A percentile compares a stretch with the other conserved stretches of the same genome.
Conservation (phyloP, 1,140 invertebrate species). For the Drosophila ironensis region DNA sequence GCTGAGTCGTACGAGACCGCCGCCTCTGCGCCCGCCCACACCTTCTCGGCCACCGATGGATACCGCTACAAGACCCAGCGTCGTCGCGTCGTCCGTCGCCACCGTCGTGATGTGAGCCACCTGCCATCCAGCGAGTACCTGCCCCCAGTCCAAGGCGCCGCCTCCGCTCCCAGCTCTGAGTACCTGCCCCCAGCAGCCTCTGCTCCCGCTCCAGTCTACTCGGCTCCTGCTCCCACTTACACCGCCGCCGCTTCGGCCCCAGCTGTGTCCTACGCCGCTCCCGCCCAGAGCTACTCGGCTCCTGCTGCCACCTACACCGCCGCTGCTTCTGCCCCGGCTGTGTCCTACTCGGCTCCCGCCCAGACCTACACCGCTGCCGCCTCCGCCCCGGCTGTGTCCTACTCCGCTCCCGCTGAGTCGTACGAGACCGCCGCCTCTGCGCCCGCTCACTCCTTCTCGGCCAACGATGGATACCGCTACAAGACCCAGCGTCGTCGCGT, state of each 20-base stretch:
- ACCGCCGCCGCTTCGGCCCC: slow-evolving; percentile 48
- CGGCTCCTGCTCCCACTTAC: slow-evolving; percentile 38
- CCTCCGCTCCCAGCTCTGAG: slow-evolving; percentile 55
- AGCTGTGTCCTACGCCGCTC: slow-evolving; percentile 34
- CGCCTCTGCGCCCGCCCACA: slow-evolving; percentile 63
- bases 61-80: slow-evolving; percentile 75
- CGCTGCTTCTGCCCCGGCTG: slow-evolving; percentile 52
- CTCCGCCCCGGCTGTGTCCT: slow-evolving; percentile 34
- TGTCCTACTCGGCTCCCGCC: slow-evolving; percentile 31
- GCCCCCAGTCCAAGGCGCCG: slow-evolving; percentile 60
- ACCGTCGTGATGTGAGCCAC: slow-evolving; percentile 69
- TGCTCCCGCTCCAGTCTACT: slow-evolving; percentile 38
- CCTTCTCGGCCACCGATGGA: slow-evolving; percentile 63
- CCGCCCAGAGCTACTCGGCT: slow-evolving; percentile 31
- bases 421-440: slow-evolving; percentile 22
- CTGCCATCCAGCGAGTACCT: slow-evolving; percentile 71
- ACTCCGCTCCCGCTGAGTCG: slow-evolving; percentile 17
- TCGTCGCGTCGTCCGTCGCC: slow-evolving; percentile 57
- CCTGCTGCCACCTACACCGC: slow-evolving; percentile 28
- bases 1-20: slow-evolving; percentile 53
- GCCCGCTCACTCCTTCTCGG: slow-evolving; percentile 56
- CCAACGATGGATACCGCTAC: slow-evolving; percentile 67
- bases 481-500: slow-evolving; percentile 64
- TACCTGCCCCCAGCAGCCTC: slow-evolving; percentile 66
- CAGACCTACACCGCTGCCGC: slow-evolving; percentile 28